Conservation (phyloP, 2,113 vertebrate genomes). For the Ploceus nigricollis region DNA sequence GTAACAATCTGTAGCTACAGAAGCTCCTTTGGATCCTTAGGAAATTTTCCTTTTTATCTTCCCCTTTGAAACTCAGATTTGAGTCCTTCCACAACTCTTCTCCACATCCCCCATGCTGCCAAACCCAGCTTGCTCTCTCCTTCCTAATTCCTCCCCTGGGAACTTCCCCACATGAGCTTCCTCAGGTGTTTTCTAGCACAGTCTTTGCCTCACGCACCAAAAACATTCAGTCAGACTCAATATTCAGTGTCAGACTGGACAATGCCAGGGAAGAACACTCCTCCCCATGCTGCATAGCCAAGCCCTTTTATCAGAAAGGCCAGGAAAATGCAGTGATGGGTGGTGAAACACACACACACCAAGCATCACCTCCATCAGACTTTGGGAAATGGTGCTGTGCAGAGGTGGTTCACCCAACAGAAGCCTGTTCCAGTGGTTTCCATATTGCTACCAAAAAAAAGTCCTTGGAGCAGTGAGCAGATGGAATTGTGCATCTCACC, state of each 20-base stretch:
- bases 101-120: neutral
- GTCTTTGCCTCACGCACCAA: neutral
- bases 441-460: neutral
- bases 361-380: neutral
- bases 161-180: neutral
- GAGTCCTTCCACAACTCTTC: neutral
- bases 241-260: neutral
- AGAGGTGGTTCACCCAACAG: neutral
- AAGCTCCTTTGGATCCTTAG: neutral
- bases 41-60: neutral
- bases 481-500: neutral
- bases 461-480: neutral
- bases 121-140: neutral
- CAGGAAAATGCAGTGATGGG: neutral
- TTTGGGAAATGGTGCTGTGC: neutral
- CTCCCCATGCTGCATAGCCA: neutral
- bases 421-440: neutral
- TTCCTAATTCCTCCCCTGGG: neutral
- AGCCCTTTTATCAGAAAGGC: neutral
- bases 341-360: neutral
- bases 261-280: neutral
- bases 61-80: neutral
- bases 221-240: neutral
- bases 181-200: neutral
- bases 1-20: neutral